Base-by-base conservation (phyloP, 1,140 invertebrate species). In the Andrena cerasifolii region DNA sequence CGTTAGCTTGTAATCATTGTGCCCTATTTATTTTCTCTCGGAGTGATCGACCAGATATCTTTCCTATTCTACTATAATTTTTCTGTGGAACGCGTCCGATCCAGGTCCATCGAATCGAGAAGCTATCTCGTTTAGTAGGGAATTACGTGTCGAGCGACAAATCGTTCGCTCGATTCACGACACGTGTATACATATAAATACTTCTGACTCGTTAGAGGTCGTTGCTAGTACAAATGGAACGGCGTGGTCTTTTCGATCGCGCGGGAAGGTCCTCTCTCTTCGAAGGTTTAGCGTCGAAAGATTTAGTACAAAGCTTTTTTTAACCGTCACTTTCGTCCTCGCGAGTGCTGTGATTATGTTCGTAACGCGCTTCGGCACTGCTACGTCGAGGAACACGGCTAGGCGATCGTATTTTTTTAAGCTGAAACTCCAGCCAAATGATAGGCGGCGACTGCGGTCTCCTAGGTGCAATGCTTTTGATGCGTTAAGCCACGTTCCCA, bases 261-360 rank as follows among this genome's bases (percentile, higher is more conserved):
- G 36, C 43, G 45, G 36, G 51, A 24, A 12, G 49, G 33, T 28
- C 24, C 14, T n/a, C 21, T 47, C 43, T 45, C 24, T 58, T 53
- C 28, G 28, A 24, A n/a, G 62, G 54, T 67, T 68, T 47, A 75
- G 51, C 62, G 63, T 47, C 49, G 68, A 61, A 68, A 36, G 33
- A 24, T 74, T 75, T 75, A 75, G 73, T 75, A 75, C 73, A 75
- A 75, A 75, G 51, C 73, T 75, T 75, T n/a, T n/a, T n/a, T 33
- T 47, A 49, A 67, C 28, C 63, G 51, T 28, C 73, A 26, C 63
- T 75, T 68, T 75, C 51, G 73, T 75, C 73, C 73, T 67, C 73
- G 40, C 24, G 54, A 67, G 51, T 31, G 73, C 73, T 75, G 73
- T 75, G 73, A 75, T 75, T 75, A 67, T 26, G 72, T 66, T 75